Base-by-base conservation (phyloP, 2,113 vertebrate genomes). In the Todiramphus saurophagus region DNA sequence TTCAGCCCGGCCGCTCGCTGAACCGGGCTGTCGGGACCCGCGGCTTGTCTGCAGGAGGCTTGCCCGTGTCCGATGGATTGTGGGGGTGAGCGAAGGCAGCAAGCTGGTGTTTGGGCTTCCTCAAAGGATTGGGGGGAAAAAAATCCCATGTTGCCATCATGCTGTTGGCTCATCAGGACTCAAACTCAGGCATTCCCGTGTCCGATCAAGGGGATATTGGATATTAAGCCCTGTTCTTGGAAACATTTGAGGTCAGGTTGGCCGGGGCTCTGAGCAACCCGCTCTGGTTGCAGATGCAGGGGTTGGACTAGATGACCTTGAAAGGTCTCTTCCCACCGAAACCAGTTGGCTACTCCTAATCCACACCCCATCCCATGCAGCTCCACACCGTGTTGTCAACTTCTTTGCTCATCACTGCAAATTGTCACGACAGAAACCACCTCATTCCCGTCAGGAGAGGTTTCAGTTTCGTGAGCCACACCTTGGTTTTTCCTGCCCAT, bases 381-480 rank as follows among this genome's bases (percentile, higher is more conserved):
- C 37, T 10, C 9, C 6, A 4, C 0, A 5, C 30, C 4, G 1
- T 3, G 2, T 0, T 58, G 60, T 35, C 78, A 62, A 15, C 59
- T 62, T 35, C 67, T 83, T 44, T 1, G 35, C 48, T 58, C 59
- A 43, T 7, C 18, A 27, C 4, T 50, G 48, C 48, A 50, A 50
- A 24, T 50, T 11, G 21, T 50, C 48, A 50, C 23, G 48, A 50
- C 21, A 13, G 48, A 50, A 50, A 50, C 48, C 48, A 24, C 48
- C 48, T 50, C 10, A 13, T 50, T 50, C 48, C 48, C 24, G 21
- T 50, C 48, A 24, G 48, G 48, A 50, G 23, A 50, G 48, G 23
- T 50, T 50, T 50, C 48, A 50, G 48, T 50, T 50, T 50, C 48
- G 21, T 50, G 48, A 21, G 23, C 48, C 23, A 24, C 48, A 50